phyloP scores from a whole-genome alignment of 2,888 invertebrate species.

The Andricus quercusramuli region DNA sequence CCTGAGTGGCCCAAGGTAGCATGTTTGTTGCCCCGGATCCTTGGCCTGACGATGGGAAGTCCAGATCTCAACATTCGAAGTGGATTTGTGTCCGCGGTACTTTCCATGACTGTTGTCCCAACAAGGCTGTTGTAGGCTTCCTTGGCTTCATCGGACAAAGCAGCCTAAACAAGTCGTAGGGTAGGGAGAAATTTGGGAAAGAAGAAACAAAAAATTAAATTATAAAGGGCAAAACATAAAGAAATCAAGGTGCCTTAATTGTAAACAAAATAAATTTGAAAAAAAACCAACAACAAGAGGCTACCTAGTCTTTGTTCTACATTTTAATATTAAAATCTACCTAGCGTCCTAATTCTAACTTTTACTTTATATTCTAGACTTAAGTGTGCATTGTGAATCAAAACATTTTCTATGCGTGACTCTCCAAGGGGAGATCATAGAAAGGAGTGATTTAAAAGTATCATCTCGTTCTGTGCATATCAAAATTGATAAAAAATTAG shows the following conservation, averaged over 20 bases:
- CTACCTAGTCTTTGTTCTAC: conserved; percentile 5
- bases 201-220: conserved; percentile 62
- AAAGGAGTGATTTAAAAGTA: conserved; percentile 16
- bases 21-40: conserved; percentile 80
- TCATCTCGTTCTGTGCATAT: conserved; percentile 27
- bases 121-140: conserved; percentile 96
- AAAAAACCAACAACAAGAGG: conserved; percentile 2
- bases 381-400: conserved; percentile 8
- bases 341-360: neutral
- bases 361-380: neutral
- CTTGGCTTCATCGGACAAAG: conserved; percentile 93
- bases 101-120: conserved; percentile 81
- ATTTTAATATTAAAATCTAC: neutral
- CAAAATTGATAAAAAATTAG: conserved; percentile 20
- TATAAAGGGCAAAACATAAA: conserved; percentile 49
- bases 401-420: conserved; percentile 24
- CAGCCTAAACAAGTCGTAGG: conserved; percentile 82
- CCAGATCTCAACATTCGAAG: conserved; percentile 84
- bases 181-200: conserved; percentile 67
- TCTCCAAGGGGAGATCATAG: neutral
- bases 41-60: conserved; percentile 81
- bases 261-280: conserved; percentile 54
- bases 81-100: conserved; percentile 80
- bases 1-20: conserved; percentile 63
- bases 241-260: conserved; percentile 46